These are phyloP conservation scores for Neoitamus cyanurus DNA, from an alignment of 2,888 invertebrate genomes.

Conservation along the genomic window DNA sequence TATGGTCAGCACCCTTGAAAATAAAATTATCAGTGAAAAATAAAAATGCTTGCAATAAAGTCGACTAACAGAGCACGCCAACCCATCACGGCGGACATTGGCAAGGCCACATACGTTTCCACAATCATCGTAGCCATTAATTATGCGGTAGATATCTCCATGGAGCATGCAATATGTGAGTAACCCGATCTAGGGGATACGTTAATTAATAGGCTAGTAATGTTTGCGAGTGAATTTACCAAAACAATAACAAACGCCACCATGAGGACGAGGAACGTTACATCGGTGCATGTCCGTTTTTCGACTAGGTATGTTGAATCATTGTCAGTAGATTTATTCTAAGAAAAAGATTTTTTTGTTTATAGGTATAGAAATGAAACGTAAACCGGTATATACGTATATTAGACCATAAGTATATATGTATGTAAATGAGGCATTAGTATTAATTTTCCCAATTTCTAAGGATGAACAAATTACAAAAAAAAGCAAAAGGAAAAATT, in stretches of 20 bases:
- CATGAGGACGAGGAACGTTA: slow-evolving; percentile 69
- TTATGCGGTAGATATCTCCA: slow-evolving; percentile 71
- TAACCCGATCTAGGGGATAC: slow-evolving; percentile 58
- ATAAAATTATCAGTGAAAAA: background rate
- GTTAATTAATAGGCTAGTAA: background rate
- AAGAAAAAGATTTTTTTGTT: background rate
- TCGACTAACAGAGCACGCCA: slow-evolving; percentile 62
- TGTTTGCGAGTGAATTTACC: slow-evolving; percentile 65
- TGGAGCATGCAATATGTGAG: slow-evolving; percentile 67
- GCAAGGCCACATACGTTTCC: slow-evolving; percentile 73
- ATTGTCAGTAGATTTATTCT: background rate
- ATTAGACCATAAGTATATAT: background rate
- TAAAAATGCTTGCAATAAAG: slow-evolving; percentile 53
- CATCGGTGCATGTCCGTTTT: slow-evolving; percentile 69
- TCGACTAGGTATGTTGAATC: slow-evolving; percentile 50
- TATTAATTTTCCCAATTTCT: too few species aligned
- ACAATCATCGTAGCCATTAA: slow-evolving; percentile 74
- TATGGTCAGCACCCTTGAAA: slow-evolving; percentile 52
- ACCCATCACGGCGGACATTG: slow-evolving; percentile 48
- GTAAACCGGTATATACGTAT: background rate
- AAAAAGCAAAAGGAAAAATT: background rate
- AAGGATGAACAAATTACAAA: background rate
- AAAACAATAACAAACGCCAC: slow-evolving; percentile 68
- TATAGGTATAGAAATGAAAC: background rate
- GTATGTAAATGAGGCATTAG: too few species aligned